Conservation (phyloP, 2,113 vertebrate genomes). For the Callorhinus ursinus region DNA sequence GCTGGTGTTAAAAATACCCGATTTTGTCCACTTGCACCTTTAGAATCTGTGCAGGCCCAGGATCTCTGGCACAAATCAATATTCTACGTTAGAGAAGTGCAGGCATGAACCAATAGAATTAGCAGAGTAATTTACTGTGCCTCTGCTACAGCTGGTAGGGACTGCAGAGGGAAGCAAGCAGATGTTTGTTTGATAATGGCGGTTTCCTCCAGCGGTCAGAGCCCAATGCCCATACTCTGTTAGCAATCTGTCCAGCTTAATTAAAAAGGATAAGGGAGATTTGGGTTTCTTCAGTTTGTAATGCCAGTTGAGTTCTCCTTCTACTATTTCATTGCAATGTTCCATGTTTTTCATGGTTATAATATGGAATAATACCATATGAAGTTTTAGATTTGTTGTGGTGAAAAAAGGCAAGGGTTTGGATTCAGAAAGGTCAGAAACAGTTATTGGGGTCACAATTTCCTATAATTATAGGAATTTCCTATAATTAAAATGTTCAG, state of each 20-base stretch:
- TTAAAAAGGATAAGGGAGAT: conserved; percentile 41
- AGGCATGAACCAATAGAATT: conserved; percentile 64
- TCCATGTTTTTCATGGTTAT: conserved; percentile 76
- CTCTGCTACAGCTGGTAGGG: conserved; percentile 77
- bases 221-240: not conserved
- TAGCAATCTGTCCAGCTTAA: conserved; percentile 37
- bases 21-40: not conserved
- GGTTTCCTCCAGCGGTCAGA: conserved; percentile 64
- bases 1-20: conserved; percentile 53
- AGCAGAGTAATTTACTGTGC: conserved; percentile 80
- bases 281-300: conserved; percentile 54
- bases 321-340: conserved; percentile 77
- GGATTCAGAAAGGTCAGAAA: conserved; percentile 77
- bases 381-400: conserved; percentile 72
- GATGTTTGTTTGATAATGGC: conserved; percentile 82
- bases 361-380: conserved; percentile 69
- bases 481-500: conserved; percentile 78
- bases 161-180: conserved; percentile 76
- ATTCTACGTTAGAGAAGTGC: conserved; percentile 62
- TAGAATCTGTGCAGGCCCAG: conserved; percentile 55
- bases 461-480: conserved; percentile 70
- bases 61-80: conserved; percentile 48
- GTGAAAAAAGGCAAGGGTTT: conserved; percentile 72
- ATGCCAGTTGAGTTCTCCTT: conserved; percentile 79
- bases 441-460: conserved; percentile 80